Conservation (phyloP, 35 echinoderm and acorn worm species). For the Heliocidaris erythrogramma region DNA sequence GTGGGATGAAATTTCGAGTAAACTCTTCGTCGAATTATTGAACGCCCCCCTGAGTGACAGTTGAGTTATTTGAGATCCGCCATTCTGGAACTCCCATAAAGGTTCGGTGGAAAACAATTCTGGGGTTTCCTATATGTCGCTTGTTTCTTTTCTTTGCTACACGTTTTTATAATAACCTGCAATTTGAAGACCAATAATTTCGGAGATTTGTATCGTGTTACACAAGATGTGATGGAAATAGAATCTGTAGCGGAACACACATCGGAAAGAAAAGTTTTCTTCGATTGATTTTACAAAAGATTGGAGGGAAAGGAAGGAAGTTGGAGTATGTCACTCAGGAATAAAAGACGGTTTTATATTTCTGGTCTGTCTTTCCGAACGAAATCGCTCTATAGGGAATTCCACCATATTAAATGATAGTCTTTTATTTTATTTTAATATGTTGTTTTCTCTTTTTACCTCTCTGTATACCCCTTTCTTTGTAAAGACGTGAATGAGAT, state of each 20-base stretch:
- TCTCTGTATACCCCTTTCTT: background rate
- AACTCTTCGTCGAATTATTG: conserved; percentile 5
- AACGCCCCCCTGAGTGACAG: background rate
- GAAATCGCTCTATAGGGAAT: background rate
- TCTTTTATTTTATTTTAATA: background rate
- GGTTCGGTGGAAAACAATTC: background rate
- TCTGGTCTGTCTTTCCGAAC: background rate
- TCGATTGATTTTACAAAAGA: background rate
- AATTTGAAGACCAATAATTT: background rate
- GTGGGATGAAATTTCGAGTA: conserved; percentile 27
- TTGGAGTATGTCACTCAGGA: background rate
- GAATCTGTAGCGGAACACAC: background rate
- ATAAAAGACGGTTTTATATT: background rate
- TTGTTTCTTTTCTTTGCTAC: background rate
- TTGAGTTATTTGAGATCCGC: background rate
- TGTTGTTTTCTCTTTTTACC: background rate
- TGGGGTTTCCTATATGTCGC: background rate
- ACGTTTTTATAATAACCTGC: background rate
- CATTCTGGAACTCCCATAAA: background rate
- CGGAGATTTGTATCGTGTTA: background rate
- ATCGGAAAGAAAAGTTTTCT: background rate
- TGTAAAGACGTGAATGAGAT: background rate
- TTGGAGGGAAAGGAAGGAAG: background rate
- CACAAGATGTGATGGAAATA: background rate
- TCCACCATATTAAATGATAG: background rate